Percentiles rank a stretch among this genome's conserved stretches.
These are phyloP conservation scores for Sitta carolinensis DNA, from an alignment of 2,797 vertebrate genomes.

Conservation along the genomic window DNA sequence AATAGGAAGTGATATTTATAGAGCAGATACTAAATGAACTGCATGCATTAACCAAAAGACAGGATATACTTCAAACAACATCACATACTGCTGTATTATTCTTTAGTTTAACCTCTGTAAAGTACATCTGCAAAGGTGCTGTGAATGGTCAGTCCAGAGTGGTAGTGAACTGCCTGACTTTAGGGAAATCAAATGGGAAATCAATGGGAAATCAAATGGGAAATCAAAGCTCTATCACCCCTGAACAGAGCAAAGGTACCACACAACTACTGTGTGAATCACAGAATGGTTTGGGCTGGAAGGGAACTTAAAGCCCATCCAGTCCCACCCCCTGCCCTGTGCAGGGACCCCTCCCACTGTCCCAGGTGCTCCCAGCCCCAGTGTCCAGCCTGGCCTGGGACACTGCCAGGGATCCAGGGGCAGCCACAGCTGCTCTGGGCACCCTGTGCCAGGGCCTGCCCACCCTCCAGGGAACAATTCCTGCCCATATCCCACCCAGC, in stretches of 20 bases:
- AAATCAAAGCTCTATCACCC: not conserved
- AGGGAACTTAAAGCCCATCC: rapidly evolving
- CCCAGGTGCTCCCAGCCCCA: not conserved
- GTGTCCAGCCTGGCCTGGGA: not conserved
- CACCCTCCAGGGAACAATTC: not conserved
- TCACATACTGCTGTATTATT: not conserved
- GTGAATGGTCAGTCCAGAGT: not conserved
- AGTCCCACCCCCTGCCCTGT: not conserved
- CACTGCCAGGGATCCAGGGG: not conserved
- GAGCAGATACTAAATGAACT: not conserved
- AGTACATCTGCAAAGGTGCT: not conserved
- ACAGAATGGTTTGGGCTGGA: not conserved
- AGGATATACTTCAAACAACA: not conserved
- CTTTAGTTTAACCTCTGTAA: not conserved
- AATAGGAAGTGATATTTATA: constrained; percentile 26
- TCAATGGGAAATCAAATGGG: not conserved
- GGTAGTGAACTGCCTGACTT: not conserved
- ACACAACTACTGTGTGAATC: not conserved
- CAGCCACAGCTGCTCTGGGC: not conserved
- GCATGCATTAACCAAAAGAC: not conserved
- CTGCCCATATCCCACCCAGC: not conserved
- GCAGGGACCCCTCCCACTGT: not conserved
- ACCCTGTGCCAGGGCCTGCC: not conserved
- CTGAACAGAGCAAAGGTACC: not conserved
- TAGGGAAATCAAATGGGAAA: not conserved